Conservation (phyloP, 2,113 vertebrate genomes). For the Sander vitreus region DNA sequence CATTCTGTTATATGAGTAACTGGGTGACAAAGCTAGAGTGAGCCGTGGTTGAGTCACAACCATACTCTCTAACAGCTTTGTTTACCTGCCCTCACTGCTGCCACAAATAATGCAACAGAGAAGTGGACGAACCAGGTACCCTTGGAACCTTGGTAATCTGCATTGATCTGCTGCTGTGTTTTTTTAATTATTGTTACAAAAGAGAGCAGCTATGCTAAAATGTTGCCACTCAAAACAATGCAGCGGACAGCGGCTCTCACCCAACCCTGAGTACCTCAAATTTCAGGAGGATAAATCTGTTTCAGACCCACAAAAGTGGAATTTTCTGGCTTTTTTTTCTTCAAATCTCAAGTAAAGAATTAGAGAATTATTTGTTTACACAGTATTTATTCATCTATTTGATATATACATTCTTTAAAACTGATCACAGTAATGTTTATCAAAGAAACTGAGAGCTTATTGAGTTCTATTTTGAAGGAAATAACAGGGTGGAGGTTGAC, state of each 20-base stretch:
- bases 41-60: constrained; percentile 67
- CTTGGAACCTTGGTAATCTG: constrained; percentile 61
- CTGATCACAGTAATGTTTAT: not conserved
- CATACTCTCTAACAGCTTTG: constrained; percentile 75
- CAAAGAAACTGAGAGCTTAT: not conserved
- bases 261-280: constrained; percentile 21
- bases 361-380: too few species aligned
- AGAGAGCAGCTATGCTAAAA: constrained; percentile 64
- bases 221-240: constrained; percentile 62
- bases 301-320: constrained; percentile 16
- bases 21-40: constrained; percentile 48
- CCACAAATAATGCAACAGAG: constrained; percentile 70
- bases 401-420: not conserved
- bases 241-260: constrained; percentile 53
- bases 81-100: constrained; percentile 77
- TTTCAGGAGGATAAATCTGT: constrained; percentile 31
- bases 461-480: not conserved
- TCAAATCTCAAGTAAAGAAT: not conserved
- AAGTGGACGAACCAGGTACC: constrained; percentile 67
- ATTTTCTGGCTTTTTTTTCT: not conserved
- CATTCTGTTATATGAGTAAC: constrained; percentile 54
- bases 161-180: constrained; percentile 55
- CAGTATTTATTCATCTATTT: not conserved
- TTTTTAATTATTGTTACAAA: constrained; percentile 63
- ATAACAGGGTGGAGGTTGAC: not conserved